Conservation (phyloP, 2,797 vertebrate genomes). For the Myiotriccus ornatus region DNA sequence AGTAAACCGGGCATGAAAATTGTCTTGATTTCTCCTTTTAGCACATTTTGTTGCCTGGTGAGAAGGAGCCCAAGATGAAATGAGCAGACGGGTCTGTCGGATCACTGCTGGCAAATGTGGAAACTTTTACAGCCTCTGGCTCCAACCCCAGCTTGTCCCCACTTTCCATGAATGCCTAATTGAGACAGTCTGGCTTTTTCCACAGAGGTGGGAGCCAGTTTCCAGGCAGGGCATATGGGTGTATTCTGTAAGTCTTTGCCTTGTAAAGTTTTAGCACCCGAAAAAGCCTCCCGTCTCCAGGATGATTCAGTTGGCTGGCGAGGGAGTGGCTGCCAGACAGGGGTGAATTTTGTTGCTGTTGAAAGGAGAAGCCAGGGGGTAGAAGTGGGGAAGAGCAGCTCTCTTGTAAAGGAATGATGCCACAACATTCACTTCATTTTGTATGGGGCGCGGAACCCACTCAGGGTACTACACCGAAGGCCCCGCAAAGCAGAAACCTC, state of each 20-base stretch:
- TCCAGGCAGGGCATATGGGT: slow-evolving; percentile 50
- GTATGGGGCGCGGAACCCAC: neutral
- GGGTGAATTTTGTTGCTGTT: neutral
- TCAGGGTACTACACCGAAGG: neutral
- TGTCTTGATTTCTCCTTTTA: neutral
- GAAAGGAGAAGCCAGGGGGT: neutral
- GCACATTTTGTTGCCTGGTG: neutral
- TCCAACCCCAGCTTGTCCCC: neutral
- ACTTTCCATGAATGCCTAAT: slow-evolving; percentile 52
- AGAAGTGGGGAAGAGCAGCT: neutral
- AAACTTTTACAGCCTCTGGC: slow-evolving; percentile 52
- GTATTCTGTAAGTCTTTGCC: slow-evolving; percentile 15
- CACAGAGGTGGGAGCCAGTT: slow-evolving; percentile 26
- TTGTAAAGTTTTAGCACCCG: slow-evolving; percentile 48
- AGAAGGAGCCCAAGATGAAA: neutral
- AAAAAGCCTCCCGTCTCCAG: neutral
- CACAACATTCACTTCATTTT: neutral
- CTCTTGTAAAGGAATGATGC: neutral
- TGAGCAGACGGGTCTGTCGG: slow-evolving; percentile 19
- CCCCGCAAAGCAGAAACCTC: neutral
- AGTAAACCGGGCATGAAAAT: neutral
- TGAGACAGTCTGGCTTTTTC: slow-evolving; percentile 50
- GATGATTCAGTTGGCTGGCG: slow-evolving; percentile 19
- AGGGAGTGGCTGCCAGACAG: neutral
- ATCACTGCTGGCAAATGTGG: neutral